Percentiles rank a stretch among this genome's conserved stretches.
Conservation (phyloP, 2,797 vertebrate species). For the Anableps anableps region DNA sequence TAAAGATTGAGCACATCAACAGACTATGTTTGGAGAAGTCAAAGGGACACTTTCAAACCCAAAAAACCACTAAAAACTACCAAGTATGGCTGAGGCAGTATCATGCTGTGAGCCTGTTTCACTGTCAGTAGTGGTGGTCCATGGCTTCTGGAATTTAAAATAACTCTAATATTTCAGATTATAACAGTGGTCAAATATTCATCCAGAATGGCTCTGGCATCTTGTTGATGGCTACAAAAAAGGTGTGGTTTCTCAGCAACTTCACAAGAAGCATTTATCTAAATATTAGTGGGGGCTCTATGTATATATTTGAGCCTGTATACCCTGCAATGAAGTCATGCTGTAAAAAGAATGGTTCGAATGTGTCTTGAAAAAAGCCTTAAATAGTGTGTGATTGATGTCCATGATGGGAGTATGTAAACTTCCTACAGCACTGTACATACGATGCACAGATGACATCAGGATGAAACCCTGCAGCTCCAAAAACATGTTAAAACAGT, state of each 20-base stretch:
- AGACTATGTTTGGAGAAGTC: neutral
- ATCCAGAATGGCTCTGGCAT: neutral
- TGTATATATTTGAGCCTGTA: neutral
- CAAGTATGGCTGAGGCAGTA: neutral
- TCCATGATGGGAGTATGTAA: neutral
- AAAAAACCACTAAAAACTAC: neutral
- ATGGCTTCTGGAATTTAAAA: neutral
- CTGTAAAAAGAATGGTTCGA: neutral
- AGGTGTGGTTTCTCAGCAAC: neutral
- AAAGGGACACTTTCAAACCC: neutral
- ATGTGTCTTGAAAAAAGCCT: neutral
- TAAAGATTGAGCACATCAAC: neutral
- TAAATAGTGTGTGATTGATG: neutral
- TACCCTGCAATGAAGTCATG: neutral
- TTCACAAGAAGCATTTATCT: neutral
- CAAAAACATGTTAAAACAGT: conserved; percentile 39
- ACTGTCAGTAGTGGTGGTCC: neutral
- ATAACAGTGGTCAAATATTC: neutral
- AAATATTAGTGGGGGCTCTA: neutral
- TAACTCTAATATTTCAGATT: neutral
- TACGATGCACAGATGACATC: conserved; percentile 27
- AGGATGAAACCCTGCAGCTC: conserved; percentile 35
- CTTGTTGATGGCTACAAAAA: neutral
- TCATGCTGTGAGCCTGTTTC: neutral
- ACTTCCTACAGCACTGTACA: neutral